Base-by-base conservation (phyloP, 1,140 invertebrate genomes). In the Trachymyrmex septentrionalis region DNA sequence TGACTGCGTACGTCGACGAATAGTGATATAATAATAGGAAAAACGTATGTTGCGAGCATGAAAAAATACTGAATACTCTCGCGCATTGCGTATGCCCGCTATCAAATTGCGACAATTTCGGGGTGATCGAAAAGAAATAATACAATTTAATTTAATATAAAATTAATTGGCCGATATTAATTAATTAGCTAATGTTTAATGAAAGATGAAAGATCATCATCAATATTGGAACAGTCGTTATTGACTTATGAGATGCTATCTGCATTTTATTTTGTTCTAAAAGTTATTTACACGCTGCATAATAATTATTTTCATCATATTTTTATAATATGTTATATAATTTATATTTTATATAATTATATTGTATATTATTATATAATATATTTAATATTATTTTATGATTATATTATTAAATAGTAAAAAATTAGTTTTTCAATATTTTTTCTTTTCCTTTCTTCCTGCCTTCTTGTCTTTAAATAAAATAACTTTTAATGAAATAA, bases 81-180 rank as follows among this genome's bases (percentile, higher is more conserved):
- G 94, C 94, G 93, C 91, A 93, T 94, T 95, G 93, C 92, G 93
- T 93, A 93, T 92, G 90, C 90, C 93, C 92, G 93, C 94, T 94
- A 93, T 94, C 92, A 55, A 88, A 84, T 88, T 64, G 57, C 77
- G 34, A 50, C 55, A 48, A 50, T 73, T 55, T 69, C 14, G 38
- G 21, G 19, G 9, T 10, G 19, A 38, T 24, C 7, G 6, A 44
- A 57, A 27, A n/a, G 24, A 27, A 38, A 24, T 59, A 14, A n/a
- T 50, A 14, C 14, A 44, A n/a, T n/a, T 14, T n/a, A 81, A 57
- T 44, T 44, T 71, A 50, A 14, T 57, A n/a, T 30, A 57, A 34
- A 16, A n/a, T 59, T 44, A 24, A 69, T 12, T 5, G n/a, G 19
- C 21, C 24, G 24, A 76, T 7, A 7, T 10, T 9, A 10, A 1